Conservation (phyloP, 1,140 invertebrate genomes). For the Phocides pigmalion region DNA sequence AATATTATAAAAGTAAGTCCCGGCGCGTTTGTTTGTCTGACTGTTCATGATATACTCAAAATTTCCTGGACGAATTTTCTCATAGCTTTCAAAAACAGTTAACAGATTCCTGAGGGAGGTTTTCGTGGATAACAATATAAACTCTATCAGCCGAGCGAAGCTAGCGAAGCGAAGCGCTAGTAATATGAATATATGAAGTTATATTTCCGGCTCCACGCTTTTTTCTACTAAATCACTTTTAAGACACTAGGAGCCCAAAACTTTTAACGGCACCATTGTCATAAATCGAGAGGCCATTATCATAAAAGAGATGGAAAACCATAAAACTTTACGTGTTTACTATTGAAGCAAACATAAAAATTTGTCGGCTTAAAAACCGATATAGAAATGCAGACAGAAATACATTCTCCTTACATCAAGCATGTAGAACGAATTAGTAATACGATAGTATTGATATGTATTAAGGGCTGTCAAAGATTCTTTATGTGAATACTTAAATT, state of each 20-base stretch:
- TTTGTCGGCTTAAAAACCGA: conserved; percentile 20
- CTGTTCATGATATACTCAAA: too few species aligned
- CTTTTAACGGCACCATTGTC: conserved; percentile 19
- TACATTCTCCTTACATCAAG: conserved; percentile 2
- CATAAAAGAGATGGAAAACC: conserved; percentile 29
- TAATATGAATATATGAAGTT: too few species aligned
- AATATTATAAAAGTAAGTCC: too few species aligned
- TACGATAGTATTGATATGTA: conserved; percentile 12
- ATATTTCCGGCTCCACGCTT: conserved; percentile 1
- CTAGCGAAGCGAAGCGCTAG: too few species aligned
- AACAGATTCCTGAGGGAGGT: too few species aligned
- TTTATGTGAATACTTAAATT: too few species aligned
- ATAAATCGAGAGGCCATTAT: conserved; percentile 28
- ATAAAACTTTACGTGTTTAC: conserved; percentile 27
- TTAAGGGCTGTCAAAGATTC: neutral
- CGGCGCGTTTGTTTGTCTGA: too few species aligned
- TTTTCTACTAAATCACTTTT: conserved; percentile 1
- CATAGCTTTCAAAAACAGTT: too few species aligned
- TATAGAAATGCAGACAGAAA: conserved; percentile 14
- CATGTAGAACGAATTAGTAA: conserved; percentile 15
- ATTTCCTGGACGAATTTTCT: too few species aligned
- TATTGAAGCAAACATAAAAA: conserved; percentile 15
- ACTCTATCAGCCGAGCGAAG: too few species aligned
- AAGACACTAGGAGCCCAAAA: conserved; percentile 1
- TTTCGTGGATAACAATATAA: too few species aligned